Conservation (phyloP, 2,888 invertebrate species). For the Nymphalis c-album region DNA sequence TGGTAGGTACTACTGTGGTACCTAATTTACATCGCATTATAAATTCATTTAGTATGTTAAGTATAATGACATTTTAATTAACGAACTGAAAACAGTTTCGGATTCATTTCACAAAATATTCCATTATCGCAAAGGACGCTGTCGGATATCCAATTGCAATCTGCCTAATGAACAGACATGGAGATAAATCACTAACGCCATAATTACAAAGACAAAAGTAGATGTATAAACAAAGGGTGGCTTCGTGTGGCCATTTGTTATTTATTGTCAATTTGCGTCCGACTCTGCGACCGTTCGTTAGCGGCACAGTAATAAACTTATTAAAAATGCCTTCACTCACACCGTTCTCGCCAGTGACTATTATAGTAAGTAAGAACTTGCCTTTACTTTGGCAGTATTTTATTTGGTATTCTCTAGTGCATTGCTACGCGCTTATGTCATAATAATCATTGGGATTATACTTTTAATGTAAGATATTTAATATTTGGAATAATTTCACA, state of each 20-base stretch:
- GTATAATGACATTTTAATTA: conserved; percentile 6
- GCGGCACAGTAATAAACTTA: conserved; percentile 63
- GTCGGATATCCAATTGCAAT: conserved; percentile 26
- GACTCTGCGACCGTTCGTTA: conserved; percentile 60
- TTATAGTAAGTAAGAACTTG: background rate
- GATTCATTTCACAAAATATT: conserved; percentile 27
- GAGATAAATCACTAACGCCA: conserved; percentile 39
- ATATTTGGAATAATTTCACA: too few relatives aligned
- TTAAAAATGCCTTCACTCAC: conserved; percentile 51
- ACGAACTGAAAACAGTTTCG: conserved; percentile 16
- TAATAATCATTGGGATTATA: too few relatives aligned
- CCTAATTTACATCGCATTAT: background rate
- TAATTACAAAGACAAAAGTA: conserved; percentile 41
- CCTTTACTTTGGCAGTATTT: too few relatives aligned
- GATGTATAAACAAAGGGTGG: conserved; percentile 52
- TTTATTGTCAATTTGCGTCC: conserved; percentile 68
- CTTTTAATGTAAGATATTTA: too few relatives aligned
- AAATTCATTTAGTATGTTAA: background rate
- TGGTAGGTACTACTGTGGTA: background rate
- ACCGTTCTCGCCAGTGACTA: conserved; percentile 38
- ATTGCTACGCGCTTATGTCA: too few relatives aligned
- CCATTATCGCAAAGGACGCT: conserved; percentile 18
- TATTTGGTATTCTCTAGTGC: too few relatives aligned
- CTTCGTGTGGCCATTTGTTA: conserved; percentile 59
- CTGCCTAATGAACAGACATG: conserved; percentile 26